phyloP scores from a whole-genome alignment of 2,797 vertebrate species.

The Ceyx erithaca region DNA sequence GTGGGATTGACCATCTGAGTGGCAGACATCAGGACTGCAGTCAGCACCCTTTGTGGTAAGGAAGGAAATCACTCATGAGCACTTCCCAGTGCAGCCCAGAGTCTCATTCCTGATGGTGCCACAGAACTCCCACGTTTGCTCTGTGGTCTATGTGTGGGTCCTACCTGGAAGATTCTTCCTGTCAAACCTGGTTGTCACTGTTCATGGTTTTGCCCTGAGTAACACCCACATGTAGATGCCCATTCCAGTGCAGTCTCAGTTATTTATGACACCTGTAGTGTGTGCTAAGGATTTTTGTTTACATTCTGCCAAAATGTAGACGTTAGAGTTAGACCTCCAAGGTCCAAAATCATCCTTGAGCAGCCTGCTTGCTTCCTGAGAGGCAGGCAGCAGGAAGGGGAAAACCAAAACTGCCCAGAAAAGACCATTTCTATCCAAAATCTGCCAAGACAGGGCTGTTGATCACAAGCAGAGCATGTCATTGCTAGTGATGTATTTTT shows the following conservation, averaged over 20 bases:
- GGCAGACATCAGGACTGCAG: not conserved
- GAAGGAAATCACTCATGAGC: not conserved
- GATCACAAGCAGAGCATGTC: slow-evolving; percentile 72
- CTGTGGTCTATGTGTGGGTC: not conserved
- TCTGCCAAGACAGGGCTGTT: slow-evolving; percentile 62
- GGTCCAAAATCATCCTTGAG: slow-evolving; percentile 35
- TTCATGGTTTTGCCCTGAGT: slow-evolving; percentile 20
- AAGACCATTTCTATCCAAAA: slow-evolving; percentile 34
- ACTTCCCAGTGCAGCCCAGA: not conserved
- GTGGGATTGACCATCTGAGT: not conserved
- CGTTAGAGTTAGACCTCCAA: slow-evolving; percentile 41
- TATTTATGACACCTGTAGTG: slow-evolving; percentile 47
- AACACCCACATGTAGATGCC: slow-evolving; percentile 27
- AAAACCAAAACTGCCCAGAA: slow-evolving; percentile 1
- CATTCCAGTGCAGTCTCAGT: slow-evolving; percentile 39
- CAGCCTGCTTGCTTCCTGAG: slow-evolving; percentile 36
- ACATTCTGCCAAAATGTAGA: slow-evolving; percentile 73
- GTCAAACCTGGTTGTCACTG: not conserved
- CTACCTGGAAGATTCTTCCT: not conserved
- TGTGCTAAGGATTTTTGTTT: slow-evolving; percentile 35
- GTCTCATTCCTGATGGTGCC: slow-evolving; percentile 14
- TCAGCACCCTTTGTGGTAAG: not conserved
- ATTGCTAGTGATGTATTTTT: slow-evolving; percentile 71
- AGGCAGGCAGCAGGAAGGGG: slow-evolving; percentile 20
- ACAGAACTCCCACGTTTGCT: not conserved